Base-by-base conservation (phyloP, 2,113 vertebrate genomes). In the Zosterops pallidus region DNA sequence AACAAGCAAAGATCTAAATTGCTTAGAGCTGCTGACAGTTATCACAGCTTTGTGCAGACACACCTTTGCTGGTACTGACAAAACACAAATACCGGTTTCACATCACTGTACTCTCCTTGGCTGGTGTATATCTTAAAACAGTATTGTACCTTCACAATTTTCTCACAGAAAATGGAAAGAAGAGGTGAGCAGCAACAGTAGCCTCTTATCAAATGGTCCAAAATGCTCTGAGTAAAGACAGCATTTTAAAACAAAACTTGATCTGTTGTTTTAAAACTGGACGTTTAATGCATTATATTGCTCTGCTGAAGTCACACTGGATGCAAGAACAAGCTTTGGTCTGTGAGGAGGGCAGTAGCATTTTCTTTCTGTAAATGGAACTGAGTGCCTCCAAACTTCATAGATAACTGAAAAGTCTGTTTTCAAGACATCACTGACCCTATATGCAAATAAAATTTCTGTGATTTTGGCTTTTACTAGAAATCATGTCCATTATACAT, bases 41-140 rank as follows among this genome's bases (percentile, higher is more conserved):
- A 35, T 63, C 86, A 75, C 53, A 80, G 74, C 59, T 83, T 94
- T 64, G 44, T 80, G 82, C 77, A 94, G 95, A 75, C 78, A 85
- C 83, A 90, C 89, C 65, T 96, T 82, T 90, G 85, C 81, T 21
- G 4, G 41, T 44, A 69, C 75, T 93, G 87, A 71, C 85, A 92
- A 85, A 92, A 89, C 74, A 82, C 20, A 33, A 59, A 55, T 42
- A 69, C 63, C 47, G 35, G 69, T 53, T 74, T 86, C 69, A 47
- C 64, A 63, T 78, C 59, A 3, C 59, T 65, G 26, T 70, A 22
- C 64, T 91, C 50, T 59, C 52, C 55, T 86, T 92, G 53, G 57
- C 57, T 65, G 67, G 7, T 50, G 39, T 59, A 21, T 49, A 49
- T 71, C 52, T 86, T 77, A 28, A 44, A 86, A 67, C 41, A 4